Evolutionary conservation across 2,797 vertebrate species (phyloP).

Genomic region (Xiphophorus birchmanni): DNA sequence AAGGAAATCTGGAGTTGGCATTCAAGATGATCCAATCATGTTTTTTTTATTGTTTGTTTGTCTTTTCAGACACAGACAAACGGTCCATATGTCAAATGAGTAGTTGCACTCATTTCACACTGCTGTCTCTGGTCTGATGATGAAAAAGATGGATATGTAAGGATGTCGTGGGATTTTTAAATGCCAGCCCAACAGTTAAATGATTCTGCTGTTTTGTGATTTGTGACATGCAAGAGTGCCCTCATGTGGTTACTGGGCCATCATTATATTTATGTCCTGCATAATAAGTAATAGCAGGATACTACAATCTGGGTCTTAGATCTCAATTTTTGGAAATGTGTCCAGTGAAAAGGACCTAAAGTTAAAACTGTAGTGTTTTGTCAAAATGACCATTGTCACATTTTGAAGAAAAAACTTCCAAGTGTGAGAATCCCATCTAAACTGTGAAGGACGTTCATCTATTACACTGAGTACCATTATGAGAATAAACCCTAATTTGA

Average conservation of each 20-base stretch:
- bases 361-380: no score
- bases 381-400: no score
- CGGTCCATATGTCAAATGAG: not conserved
- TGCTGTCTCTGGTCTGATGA: not conserved
- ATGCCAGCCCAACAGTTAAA: not conserved
- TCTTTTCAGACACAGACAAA: not conserved
- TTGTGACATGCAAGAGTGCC: not conserved
- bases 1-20: not conserved
- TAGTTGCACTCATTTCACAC: no score
- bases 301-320: not conserved
- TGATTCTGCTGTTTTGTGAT: not conserved
- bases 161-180: not conserved
- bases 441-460: not conserved
- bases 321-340: no score
- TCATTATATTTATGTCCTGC: not conserved
- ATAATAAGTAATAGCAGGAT: not conserved
- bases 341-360: no score
- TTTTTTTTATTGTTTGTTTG: not conserved
- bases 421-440: no score
- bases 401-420: no score
- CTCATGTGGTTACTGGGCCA: not conserved
- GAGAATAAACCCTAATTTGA: not conserved
- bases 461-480: not conserved
- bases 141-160: not conserved
- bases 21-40: not conserved